phyloP scores from a whole-genome alignment of 2,113 vertebrate species.

The mouse (Mus musculus) region GRCm39 chr2:138046501-138047000 shows the following conservation, averaged over 20 bases:
- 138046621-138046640: neutral
- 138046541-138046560: neutral
- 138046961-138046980: neutral
- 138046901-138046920: neutral
- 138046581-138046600: neutral
- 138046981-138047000: neutral
- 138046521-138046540: neutral
- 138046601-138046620: neutral
- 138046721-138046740: neutral
- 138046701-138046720: no score
- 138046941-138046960: neutral
- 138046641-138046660: neutral
- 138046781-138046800: neutral
- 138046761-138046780: neutral
- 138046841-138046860: neutral
- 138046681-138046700: neutral
- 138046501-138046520: neutral
- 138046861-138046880: neutral
- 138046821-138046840: neutral
- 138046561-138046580: neutral
- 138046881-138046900: neutral
- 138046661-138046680: neutral
- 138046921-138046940: neutral
- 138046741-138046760: neutral
- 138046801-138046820: constrained; percentile 16